Evolutionary conservation across 2,113 vertebrate genomes (phyloP), one percentile per base, ranked within the genome.

Genomic region (Ictalurus furcatus): DNA sequence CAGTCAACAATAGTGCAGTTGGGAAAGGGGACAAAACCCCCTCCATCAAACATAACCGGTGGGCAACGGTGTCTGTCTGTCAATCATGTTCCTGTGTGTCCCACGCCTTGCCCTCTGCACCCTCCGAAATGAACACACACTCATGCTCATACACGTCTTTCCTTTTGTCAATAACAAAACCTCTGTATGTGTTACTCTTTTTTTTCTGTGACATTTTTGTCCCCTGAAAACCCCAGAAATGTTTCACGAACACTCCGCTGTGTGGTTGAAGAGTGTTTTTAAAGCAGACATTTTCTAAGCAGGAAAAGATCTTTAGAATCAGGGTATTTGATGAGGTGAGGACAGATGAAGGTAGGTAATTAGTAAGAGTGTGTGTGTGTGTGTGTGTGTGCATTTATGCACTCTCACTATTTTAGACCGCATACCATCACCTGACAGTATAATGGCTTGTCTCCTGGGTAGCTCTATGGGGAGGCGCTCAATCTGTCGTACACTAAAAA

Each of bases 11-110:
- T 94, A 94, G 91, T 92, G 93, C 94, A 90, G 93, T 93, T 87
- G 93, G 94, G 94, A 94, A 94, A 84, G 95, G 93, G 90, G 94
- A 91, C 92, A 94, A 89, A 91, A 93, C 94, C 89, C 92, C 94
- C 92, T 94, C 95, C 95, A 95, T 93, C 96, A 93, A 93, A 94
- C 94, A 93, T 92, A 96, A 96, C 94, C 93, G 96, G 96, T 96
- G 96, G 95, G 95, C 94, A 95, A 94, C 93, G 93, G 94, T 93
- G 67, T 87, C 65, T 87, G 87, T 92, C 80, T 85, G 80, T 92
- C 87, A 85, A 73, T 89, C 90, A 88, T 86, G 34, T 59, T 87
- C 89, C 85, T 85, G 88, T 92, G 76, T 91, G 40, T 67, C 58
- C 87, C 74, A 59, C 85, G 30, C 59, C 71, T 34, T 76, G 28